A percentile compares a stretch with the other conserved stretches of the same genome.
Evolutionary conservation across 2,888 invertebrate genomes (phyloP).

Genomic region (Hypercompe scribonia): DNA sequence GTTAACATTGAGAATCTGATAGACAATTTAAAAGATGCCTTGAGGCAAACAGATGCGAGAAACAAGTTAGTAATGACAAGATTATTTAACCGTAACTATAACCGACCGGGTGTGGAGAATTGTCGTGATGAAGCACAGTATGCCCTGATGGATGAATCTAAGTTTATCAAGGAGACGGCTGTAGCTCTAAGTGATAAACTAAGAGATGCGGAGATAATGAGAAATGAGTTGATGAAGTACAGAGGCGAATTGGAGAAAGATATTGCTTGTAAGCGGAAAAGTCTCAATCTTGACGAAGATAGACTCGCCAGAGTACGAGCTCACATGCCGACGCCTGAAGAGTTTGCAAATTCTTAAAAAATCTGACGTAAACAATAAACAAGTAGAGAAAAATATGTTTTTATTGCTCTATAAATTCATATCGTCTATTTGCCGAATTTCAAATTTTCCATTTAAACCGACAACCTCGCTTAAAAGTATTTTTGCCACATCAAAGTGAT

Average conservation of each 20-base stretch:
- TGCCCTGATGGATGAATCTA: constrained; percentile 90
- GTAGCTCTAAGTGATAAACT: constrained; percentile 87
- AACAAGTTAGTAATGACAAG: constrained; percentile 95
- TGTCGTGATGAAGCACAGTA: constrained; percentile 94
- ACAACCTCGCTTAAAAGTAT: no score
- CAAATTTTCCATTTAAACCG: no score
- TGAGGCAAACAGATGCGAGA: constrained; percentile 90
- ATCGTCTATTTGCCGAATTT: no score
- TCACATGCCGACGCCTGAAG: constrained; percentile 89
- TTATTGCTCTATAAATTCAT: no score
- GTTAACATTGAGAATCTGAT: constrained; percentile 93
- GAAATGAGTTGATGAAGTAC: constrained; percentile 85
- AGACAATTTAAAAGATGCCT: constrained; percentile 88
- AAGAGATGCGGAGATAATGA: constrained; percentile 87
- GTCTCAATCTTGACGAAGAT: constrained; percentile 89
- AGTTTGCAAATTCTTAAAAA: constrained; percentile 76
- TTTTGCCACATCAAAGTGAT: no score
- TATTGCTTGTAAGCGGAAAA: constrained; percentile 90
- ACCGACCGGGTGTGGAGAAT: constrained; percentile 92
- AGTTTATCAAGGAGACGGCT: constrained; percentile 82
- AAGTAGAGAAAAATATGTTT: no score
- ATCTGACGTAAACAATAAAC: background rate
- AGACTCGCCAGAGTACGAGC: constrained; percentile 88
- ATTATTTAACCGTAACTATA: constrained; percentile 89
- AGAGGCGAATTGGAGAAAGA: constrained; percentile 90